Conservation (phyloP, 2,797 vertebrate species). For the Fundulus diaphanus region DNA sequence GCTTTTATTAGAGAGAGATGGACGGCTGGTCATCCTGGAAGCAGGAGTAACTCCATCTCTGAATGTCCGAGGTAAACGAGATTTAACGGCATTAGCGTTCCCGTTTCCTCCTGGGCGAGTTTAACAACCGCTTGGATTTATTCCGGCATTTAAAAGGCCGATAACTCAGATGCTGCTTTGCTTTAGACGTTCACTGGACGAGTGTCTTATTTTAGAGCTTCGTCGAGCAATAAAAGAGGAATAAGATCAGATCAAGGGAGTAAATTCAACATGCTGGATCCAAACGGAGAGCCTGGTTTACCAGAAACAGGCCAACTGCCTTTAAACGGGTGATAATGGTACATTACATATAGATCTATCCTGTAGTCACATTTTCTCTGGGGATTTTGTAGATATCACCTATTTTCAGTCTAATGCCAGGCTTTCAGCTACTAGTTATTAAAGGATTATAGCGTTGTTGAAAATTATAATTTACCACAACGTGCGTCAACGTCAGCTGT, state of each 20-base stretch:
- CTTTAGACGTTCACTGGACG: background rate
- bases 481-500: background rate
- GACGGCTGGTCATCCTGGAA: background rate
- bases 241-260: background rate
- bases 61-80: constrained; percentile 6
- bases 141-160: constrained; percentile 9
- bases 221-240: background rate
- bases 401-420: background rate
- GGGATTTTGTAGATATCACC: background rate
- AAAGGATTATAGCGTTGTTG: background rate
- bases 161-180: background rate
- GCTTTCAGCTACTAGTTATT: background rate
- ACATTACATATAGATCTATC: background rate
- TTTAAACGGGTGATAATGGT: background rate
- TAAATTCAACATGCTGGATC: background rate
- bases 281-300: too few species aligned
- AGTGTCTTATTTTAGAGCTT: background rate
- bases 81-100: constrained; percentile 13
- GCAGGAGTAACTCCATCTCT: background rate
- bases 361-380: background rate
- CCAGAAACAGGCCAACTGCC: too few species aligned
- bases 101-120: constrained; percentile 12
- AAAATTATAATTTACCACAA: background rate
- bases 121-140: constrained; percentile 28
- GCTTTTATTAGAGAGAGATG: constrained; percentile 18